phyloP scores from a whole-genome alignment of 2,888 invertebrate species.

The Bombylius discolor region DNA sequence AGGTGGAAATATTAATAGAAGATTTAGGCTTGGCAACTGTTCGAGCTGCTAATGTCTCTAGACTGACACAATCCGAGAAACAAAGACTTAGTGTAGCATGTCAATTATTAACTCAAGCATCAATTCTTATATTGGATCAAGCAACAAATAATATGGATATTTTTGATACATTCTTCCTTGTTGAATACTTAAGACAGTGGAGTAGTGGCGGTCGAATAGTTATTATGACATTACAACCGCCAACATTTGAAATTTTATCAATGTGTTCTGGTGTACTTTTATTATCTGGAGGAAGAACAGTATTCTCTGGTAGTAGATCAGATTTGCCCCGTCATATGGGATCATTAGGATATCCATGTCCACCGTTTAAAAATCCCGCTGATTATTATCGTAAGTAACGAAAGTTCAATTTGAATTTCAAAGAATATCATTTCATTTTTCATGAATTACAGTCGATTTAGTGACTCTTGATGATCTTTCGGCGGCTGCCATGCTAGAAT shows the following conservation, averaged over 20 bases:
- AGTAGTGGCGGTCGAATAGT: constrained; percentile 64
- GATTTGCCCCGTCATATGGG: constrained; percentile 91
- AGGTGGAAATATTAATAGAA: constrained; percentile 81
- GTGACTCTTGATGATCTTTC: constrained; percentile 88
- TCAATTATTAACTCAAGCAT: constrained; percentile 72
- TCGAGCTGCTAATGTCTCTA: constrained; percentile 69
- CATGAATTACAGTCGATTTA: constrained; percentile 60
- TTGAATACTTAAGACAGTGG: constrained; percentile 86
- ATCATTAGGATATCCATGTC: constrained; percentile 81
- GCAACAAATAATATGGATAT: constrained; percentile 61
- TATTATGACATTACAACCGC: constrained; percentile 82
- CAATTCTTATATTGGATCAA: constrained; percentile 76
- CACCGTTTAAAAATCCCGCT: constrained; percentile 90
- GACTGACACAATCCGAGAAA: constrained; percentile 77
- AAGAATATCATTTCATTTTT: not conserved
- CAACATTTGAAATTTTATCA: constrained; percentile 88
- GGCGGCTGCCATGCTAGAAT: constrained; percentile 88
- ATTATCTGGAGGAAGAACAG: constrained; percentile 78
- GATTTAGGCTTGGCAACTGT: constrained; percentile 85
- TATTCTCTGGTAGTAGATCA: constrained; percentile 79
- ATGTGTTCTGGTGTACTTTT: constrained; percentile 63
- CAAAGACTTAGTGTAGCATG: constrained; percentile 80
- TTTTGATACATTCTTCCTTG: constrained; percentile 88
- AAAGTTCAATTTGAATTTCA: not conserved
- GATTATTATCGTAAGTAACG: constrained; percentile 78